Conservation (phyloP, 2,888 invertebrate genomes). For the Drosophila conformis region DNA sequence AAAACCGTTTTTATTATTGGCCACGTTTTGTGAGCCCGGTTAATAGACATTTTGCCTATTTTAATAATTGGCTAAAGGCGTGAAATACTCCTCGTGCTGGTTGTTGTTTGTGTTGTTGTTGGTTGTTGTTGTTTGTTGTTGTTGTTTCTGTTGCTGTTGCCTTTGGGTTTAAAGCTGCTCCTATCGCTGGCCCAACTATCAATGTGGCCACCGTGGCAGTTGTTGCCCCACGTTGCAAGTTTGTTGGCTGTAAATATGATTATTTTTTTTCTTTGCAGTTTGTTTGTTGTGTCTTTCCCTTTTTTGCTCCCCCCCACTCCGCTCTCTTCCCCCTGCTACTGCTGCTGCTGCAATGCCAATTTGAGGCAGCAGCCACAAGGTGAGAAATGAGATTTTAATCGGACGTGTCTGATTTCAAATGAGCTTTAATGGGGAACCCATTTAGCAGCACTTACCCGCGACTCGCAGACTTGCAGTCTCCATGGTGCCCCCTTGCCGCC, state of each 20-base stretch:
- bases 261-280: constrained; percentile 58
- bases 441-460: constrained; percentile 78
- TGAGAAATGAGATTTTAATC: constrained; percentile 86
- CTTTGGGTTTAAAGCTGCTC: constrained; percentile 31
- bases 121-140: constrained; percentile 2
- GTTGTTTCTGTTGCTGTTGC: constrained; percentile 1
- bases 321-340: too few relatives aligned
- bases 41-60: constrained; percentile 81
- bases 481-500: neutral
- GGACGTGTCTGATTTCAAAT: constrained; percentile 85
- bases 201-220: constrained; percentile 54
- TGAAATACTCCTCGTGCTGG: constrained; percentile 65
- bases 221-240: constrained; percentile 32
- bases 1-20: constrained; percentile 32
- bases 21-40: constrained; percentile 47
- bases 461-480: constrained; percentile 47
- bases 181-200: constrained; percentile 66
- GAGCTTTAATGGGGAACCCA: constrained; percentile 85
- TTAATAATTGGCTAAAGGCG: constrained; percentile 82
- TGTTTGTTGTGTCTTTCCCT: constrained; percentile 47
- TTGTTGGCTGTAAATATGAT: constrained; percentile 68
- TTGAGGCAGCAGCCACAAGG: constrained; percentile 81
- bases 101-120: constrained; percentile 3
- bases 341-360: constrained; percentile 43
- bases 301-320: constrained; percentile 1